A percentile compares a stretch with the other conserved stretches of the same genome.
Evolutionary conservation across 1,140 invertebrate genomes (phyloP).

Genomic region (Oedothorax gibbosus): DNA sequence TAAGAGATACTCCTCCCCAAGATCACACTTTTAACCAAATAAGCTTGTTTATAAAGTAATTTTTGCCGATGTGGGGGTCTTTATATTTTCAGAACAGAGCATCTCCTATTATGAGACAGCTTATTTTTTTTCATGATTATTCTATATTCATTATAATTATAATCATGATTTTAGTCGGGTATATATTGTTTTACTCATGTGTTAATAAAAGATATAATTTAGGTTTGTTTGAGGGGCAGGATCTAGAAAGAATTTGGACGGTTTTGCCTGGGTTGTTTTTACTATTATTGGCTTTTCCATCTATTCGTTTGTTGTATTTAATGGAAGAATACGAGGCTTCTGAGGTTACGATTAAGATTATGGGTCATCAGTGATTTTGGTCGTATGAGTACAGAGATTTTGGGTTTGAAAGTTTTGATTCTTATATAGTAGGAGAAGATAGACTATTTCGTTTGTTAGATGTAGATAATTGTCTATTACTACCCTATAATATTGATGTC

Average conservation of each 20-base stretch:
- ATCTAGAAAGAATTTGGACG: constrained; percentile 77
- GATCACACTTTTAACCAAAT: constrained; percentile 74
- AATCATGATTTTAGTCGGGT: constrained; percentile 67
- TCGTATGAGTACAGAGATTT: constrained; percentile 77
- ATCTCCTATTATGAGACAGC: constrained; percentile 74
- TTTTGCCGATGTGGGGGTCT: constrained; percentile 71
- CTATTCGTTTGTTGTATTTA: constrained; percentile 73
- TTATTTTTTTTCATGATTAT: constrained; percentile 75
- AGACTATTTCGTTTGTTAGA: constrained; percentile 74
- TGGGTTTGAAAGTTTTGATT: constrained; percentile 75
- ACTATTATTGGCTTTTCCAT: constrained; percentile 74
- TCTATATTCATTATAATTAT: constrained; percentile 72
- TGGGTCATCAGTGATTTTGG: constrained; percentile 79
- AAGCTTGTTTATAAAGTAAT: constrained; percentile 70
- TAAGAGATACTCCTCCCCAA: constrained; percentile 71
- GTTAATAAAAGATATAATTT: constrained; percentile 69
- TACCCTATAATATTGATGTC: constrained; percentile 72
- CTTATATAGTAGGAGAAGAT: constrained; percentile 72
- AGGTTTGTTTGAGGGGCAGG: constrained; percentile 70
- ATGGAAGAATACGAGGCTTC: too few relatives aligned
- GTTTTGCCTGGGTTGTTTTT: constrained; percentile 74
- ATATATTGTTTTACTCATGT: constrained; percentile 69
- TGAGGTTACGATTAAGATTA: constrained; percentile 73
- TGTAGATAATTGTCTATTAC: constrained; percentile 74
- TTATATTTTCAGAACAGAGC: constrained; percentile 72